Evolutionary conservation across 2,113 vertebrate species (phyloP).

Genomic region (Brachypodius melanocephalos): DNA sequence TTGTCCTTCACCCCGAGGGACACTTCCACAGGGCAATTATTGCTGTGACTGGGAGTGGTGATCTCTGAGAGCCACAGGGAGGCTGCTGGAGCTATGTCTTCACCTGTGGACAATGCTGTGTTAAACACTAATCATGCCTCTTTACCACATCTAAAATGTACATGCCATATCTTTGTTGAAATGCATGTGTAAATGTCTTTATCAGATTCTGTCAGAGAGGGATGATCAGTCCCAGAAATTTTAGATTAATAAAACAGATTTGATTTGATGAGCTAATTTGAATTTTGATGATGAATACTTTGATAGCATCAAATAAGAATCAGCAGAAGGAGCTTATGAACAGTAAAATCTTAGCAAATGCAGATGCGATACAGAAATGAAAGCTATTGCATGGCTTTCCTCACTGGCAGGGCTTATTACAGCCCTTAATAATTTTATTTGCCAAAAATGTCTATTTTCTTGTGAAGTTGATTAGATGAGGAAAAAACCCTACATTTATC

Average conservation of each 20-base stretch:
- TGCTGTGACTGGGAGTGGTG: fast-evolving
- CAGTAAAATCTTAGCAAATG: not conserved
- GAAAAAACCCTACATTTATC: not conserved
- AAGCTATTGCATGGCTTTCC: not conserved
- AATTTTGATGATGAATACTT: not conserved
- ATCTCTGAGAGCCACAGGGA: not conserved
- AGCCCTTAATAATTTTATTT: not conserved
- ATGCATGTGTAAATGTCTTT: not conserved
- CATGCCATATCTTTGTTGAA: not conserved
- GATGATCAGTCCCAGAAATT: not conserved
- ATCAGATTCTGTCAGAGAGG: not conserved
- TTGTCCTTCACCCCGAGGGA: fast-evolving
- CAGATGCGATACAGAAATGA: not conserved
- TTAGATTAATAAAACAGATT: not conserved
- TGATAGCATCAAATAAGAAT: not conserved
- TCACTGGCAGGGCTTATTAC: not conserved
- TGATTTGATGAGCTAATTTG: not conserved
- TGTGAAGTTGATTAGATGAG: not conserved
- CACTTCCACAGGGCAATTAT: not conserved
- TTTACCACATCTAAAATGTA: not conserved
- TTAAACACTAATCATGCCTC: not conserved
- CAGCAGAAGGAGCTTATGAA: not conserved
- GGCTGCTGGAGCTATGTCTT: fast-evolving
- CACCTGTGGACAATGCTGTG: not conserved
- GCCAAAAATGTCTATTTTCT: not conserved